Evolutionary conservation across 1,140 invertebrate genomes (phyloP).

Genomic region (Pentalonia nigronervosa): DNA sequence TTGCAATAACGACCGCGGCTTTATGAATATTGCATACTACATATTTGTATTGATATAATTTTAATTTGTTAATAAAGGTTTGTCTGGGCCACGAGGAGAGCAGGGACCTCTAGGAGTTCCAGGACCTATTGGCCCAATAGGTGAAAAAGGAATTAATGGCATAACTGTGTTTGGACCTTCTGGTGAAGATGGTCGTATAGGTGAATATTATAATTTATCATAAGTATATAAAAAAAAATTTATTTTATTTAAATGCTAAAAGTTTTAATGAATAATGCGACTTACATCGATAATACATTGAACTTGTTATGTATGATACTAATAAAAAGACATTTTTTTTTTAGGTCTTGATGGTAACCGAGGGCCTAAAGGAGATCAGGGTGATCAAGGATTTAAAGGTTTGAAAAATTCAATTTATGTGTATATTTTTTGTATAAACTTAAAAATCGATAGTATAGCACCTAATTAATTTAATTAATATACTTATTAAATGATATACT

Average conservation of each 20-base stretch:
- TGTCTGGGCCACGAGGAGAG: conserved; percentile 64
- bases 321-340: neutral
- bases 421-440: neutral
- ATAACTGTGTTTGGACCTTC: conserved; percentile 70
- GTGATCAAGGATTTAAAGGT: conserved; percentile 71
- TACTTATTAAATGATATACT: neutral
- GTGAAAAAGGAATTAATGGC: conserved; percentile 76
- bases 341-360: conserved; percentile 67
- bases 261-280: neutral
- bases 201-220: neutral
- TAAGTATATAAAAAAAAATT: neutral
- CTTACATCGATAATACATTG: neutral
- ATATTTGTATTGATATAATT: neutral
- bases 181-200: conserved; percentile 70
- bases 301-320: neutral
- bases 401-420: neutral
- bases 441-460: neutral
- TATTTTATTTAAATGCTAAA: neutral
- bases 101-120: conserved; percentile 73
- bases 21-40: too few relatives aligned
- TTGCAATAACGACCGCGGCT: too few relatives aligned
- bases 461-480: neutral
- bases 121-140: conserved; percentile 69
- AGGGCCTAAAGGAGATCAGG: conserved; percentile 71
- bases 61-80: conserved; percentile 57